Evolutionary conservation across 2,113 vertebrate genomes (phyloP).

Genomic region (Pelobates fuscus): DNA sequence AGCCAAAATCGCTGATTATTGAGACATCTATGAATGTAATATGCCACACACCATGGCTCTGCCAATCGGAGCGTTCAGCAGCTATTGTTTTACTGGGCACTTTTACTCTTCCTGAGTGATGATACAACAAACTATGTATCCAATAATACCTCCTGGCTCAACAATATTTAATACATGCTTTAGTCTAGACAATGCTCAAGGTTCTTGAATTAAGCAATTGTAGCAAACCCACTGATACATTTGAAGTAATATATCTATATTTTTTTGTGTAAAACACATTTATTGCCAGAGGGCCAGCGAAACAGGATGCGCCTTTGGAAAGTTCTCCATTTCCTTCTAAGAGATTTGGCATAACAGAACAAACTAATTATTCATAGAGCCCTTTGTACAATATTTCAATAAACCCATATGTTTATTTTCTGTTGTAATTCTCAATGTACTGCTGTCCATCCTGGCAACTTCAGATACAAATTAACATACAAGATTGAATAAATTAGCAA

Average conservation of each 20-base stretch:
- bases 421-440: background rate
- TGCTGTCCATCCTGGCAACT: background rate
- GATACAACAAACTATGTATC: too few species aligned
- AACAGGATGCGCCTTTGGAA: conserved; percentile 23
- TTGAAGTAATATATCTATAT: conserved; percentile 11
- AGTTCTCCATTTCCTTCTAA: conserved; percentile 12
- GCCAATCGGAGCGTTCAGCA: too few species aligned
- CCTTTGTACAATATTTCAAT: conserved; percentile 22
- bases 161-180: too few species aligned
- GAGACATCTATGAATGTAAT: too few species aligned
- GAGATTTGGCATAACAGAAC: background rate
- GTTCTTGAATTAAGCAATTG: background rate
- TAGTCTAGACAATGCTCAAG: too few species aligned
- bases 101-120: too few species aligned
- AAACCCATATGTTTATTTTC: conserved; percentile 33
- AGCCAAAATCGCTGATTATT: too few species aligned
- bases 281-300: conserved; percentile 4
- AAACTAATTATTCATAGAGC: conserved; percentile 11
- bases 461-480: background rate
- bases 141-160: too few species aligned
- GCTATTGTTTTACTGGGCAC: too few species aligned
- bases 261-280: background rate
- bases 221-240: conserved; percentile 5
- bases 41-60: too few species aligned
- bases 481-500: background rate